Evolutionary conservation across 1,140 invertebrate genomes (phyloP), one percentile per base, ranked within the genome.

Genomic region (Pseudomyrmex dendroicus): DNA sequence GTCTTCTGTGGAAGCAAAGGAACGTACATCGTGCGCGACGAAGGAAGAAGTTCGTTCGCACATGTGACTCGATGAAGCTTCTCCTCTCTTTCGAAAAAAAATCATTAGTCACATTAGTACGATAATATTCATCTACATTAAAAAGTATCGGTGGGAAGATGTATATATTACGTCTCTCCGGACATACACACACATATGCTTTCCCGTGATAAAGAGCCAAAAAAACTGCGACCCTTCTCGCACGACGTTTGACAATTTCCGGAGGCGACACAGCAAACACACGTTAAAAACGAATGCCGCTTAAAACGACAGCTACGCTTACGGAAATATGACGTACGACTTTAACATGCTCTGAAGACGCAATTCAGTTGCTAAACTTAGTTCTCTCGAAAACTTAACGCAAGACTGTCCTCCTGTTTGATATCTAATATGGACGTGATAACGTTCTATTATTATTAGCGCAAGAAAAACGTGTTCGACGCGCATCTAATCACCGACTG

Each of bases 251-350:
- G 90, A 91, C 88, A 86, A 89, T 68, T 82, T 84, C 64, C 73
- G 82, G 82, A 84, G 72, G 48, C 84, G 87, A 90, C 86, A 83
- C 35, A 35, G 35, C 35, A 5, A 35, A 84, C 25, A 61, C 52
- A 88, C 82, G 89, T 90, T 91, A 82, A 89, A 35, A 90, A 86
- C 89, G 89, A 84, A 48, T 77, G 89, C 87, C 88, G 59, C 13
- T 64, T 84, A 86, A 35, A 85, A 82, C 85, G 87, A 82, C 83
- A 86, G 76, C 48, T 63, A 52, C 76, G 84, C 85, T 84, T 88
- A 91, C 87, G 86, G 87, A 91, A 91, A 91, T 91, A 91, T 91
- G 91, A 92, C 88, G 84, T 89, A 88, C 83, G 76, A 83, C 73
- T 85, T 77, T 68, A 73, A 84, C 67, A 67, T 73, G 48, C 61